Conservation (phyloP, 2,888 invertebrate species). For the Andrena minutula region DNA sequence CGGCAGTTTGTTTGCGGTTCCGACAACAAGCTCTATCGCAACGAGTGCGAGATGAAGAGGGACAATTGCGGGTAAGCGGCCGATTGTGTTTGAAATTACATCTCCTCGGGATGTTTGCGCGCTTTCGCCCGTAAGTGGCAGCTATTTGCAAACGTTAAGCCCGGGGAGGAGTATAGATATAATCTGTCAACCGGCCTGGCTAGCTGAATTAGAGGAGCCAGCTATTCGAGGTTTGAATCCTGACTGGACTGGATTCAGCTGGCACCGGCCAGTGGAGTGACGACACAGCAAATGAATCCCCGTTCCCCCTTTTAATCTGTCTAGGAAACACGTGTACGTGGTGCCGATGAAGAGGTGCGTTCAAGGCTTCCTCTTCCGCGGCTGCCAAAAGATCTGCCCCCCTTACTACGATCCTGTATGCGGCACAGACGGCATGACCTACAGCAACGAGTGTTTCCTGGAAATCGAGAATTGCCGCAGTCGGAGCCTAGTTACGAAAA, state of each 20-base stretch:
- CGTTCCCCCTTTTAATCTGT: conserved; percentile 43
- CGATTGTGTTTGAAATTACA: conserved; percentile 27
- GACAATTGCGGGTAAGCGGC: conserved; percentile 92
- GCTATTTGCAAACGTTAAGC: background rate
- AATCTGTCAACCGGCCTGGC: background rate
- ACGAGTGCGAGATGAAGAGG: conserved; percentile 96
- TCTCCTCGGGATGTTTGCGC: background rate
- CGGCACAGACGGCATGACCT: conserved; percentile 96
- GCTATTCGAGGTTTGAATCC: background rate
- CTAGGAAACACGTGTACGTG: conserved; percentile 94
- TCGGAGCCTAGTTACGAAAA: conserved; percentile 91
- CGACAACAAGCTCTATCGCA: conserved; percentile 95
- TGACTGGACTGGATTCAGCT: background rate
- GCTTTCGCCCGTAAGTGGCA: background rate
- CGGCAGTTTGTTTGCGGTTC: conserved; percentile 95
- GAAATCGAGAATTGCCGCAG: conserved; percentile 96
- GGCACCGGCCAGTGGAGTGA: too few relatives aligned
- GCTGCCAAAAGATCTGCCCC: conserved; percentile 94
- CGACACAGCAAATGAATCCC: too few relatives aligned
- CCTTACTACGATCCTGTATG: conserved; percentile 96
- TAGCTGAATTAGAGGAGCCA: background rate
- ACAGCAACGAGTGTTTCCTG: conserved; percentile 96
- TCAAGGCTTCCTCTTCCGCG: conserved; percentile 93
- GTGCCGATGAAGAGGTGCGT: conserved; percentile 96
- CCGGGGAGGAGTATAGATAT: background rate